A percentile compares a stretch with the other conserved stretches of the same genome.
These are phyloP conservation scores for Caenorhabditis macrosperma DNA, from an alignment of 2,888 invertebrate species.

Conservation along the genomic window DNA sequence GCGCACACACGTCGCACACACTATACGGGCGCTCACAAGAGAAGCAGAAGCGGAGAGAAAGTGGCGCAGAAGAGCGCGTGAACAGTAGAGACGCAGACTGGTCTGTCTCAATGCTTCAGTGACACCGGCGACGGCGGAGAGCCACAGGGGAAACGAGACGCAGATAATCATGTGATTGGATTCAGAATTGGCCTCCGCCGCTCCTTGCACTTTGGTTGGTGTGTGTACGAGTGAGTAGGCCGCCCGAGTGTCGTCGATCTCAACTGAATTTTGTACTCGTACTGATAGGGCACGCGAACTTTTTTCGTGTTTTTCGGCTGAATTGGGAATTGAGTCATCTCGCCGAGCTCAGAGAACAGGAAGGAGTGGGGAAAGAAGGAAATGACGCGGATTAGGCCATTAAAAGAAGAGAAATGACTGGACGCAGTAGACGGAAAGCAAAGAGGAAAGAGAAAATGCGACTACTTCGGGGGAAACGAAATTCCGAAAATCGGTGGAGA, in stretches of 20 bases:
- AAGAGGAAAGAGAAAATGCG: neutral
- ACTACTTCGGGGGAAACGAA: neutral
- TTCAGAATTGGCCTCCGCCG: slow-evolving; percentile 4
- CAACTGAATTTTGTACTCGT: slow-evolving; percentile 22
- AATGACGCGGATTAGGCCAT: neutral
- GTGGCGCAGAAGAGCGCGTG: neutral
- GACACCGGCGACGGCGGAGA: neutral
- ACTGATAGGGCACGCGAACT: slow-evolving; percentile 27
- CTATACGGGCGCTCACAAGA: neutral
- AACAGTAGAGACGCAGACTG: slow-evolving; percentile 5
- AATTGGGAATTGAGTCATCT: slow-evolving; percentile 1
- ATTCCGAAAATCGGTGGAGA: neutral
- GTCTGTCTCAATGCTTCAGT: neutral
- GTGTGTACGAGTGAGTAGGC: too few relatives aligned
- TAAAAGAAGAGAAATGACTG: too few relatives aligned
- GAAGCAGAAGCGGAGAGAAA: slow-evolving; percentile 17
- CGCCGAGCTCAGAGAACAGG: neutral
- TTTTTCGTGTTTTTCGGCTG: neutral
- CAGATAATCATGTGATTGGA: slow-evolving; percentile 35
- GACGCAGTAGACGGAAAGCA: too few relatives aligned
- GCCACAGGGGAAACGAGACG: slow-evolving; percentile 13
- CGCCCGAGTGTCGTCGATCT: too few relatives aligned
- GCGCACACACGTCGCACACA: slow-evolving; percentile 5
- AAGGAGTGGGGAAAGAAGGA: neutral
- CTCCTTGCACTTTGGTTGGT: neutral